A percentile compares a stretch with the other conserved stretches of the same genome.
Evolutionary conservation across 2,888 invertebrate genomes (phyloP).

Genomic region (Operophtera brumata): DNA sequence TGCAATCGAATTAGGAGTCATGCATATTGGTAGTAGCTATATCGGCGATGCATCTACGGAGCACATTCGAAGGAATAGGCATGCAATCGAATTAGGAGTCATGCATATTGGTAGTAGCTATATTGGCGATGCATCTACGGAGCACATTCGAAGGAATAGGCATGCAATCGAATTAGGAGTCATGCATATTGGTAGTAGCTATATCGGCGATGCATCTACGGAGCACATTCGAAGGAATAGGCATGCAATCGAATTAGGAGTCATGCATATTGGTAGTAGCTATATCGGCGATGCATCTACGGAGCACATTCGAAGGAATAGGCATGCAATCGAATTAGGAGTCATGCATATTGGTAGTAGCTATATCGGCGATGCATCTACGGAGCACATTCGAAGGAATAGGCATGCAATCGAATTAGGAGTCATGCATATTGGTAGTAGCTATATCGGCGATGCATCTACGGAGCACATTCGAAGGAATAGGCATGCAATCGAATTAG

Average conservation of each 20-base stretch:
- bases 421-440: neutral
- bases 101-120: neutral
- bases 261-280: neutral
- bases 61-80: constrained; percentile 1
- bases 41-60: neutral
- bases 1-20: constrained; percentile 1
- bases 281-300: neutral
- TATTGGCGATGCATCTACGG: neutral
- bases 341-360: neutral
- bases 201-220: neutral
- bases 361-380: neutral
- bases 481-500: constrained; percentile 3
- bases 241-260: constrained; percentile 2
- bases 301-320: neutral
- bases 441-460: neutral
- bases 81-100: constrained; percentile 2
- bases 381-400: constrained; percentile 1
- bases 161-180: constrained; percentile 1
- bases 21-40: neutral
- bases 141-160: constrained; percentile 2
- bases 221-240: constrained; percentile 2
- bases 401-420: constrained; percentile 4
- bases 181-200: neutral
- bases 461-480: constrained; percentile 1
- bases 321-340: constrained; percentile 5